A percentile compares a stretch with the other conserved stretches of the same genome.
These are phyloP conservation scores for Empis stercorea DNA, from an alignment of 2,888 invertebrate genomes.

Conservation along the genomic window DNA sequence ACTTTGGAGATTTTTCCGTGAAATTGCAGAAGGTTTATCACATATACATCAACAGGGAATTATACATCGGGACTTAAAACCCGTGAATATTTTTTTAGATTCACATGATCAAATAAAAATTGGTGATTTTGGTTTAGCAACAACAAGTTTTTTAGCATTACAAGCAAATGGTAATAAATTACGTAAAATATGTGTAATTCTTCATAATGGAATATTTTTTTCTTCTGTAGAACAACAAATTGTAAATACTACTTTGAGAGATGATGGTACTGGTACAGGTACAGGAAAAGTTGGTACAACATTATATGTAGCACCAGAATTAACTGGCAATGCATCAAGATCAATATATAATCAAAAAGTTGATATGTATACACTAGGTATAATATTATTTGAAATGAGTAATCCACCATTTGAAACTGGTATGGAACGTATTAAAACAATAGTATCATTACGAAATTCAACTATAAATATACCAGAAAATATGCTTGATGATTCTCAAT, in stretches of 20 bases:
- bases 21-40: conserved; percentile 78
- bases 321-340: conserved; percentile 54
- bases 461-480: conserved; percentile 58
- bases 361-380: conserved; percentile 75
- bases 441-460: conserved; percentile 56
- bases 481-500: conserved; percentile 37
- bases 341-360: conserved; percentile 80
- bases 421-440: conserved; percentile 77
- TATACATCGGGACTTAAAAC: conserved; percentile 74
- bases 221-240: conserved; percentile 16
- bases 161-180: conserved; percentile 23
- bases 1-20: conserved; percentile 85
- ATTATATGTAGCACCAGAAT: conserved; percentile 89
- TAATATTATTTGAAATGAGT: conserved; percentile 94
- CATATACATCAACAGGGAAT: conserved; percentile 90
- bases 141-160: conserved; percentile 49
- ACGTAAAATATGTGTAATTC: background rate
- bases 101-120: conserved; percentile 89
- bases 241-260: conserved; percentile 14
- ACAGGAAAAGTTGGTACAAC: conserved; percentile 88
- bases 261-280: conserved; percentile 32
- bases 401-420: conserved; percentile 69
- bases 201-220: background rate
- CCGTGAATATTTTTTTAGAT: conserved; percentile 91
- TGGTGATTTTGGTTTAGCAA: conserved; percentile 95